Evolutionary conservation across 2,113 vertebrate species (phyloP).

Genomic region (Asarcornis scutulata): DNA sequence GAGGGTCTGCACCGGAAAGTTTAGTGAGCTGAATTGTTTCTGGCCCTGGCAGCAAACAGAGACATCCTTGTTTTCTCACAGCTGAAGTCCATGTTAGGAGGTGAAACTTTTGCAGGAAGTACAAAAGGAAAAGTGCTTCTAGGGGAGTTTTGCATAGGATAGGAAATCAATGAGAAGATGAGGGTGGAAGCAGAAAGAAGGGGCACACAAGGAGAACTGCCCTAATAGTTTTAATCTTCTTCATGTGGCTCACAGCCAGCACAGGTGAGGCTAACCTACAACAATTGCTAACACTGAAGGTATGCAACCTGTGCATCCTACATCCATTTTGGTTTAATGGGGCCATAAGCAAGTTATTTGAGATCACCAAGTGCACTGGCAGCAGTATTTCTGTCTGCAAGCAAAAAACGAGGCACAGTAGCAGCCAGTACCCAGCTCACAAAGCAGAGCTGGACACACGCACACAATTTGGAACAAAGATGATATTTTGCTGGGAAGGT

Average conservation of each 20-base stretch:
- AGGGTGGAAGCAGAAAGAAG: not conserved
- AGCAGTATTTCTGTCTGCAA: not conserved
- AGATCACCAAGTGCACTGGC: not conserved
- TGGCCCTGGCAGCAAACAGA: not conserved
- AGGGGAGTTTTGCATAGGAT: not conserved
- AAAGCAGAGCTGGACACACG: not conserved
- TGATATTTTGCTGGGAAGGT: accelerated
- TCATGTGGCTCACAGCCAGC: accelerated
- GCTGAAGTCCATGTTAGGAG: not conserved
- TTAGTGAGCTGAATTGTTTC: conserved; percentile 35
- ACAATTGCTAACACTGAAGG: not conserved
- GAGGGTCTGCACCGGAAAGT: conserved; percentile 16
- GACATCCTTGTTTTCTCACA: not conserved
- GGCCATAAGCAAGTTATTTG: not conserved
- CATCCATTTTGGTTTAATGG: not conserved
- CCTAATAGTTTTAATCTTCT: not conserved
- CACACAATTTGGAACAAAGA: not conserved
- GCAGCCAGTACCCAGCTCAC: not conserved
- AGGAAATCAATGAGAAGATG: not conserved
- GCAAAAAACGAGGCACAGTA: accelerated
- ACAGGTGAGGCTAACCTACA: not conserved
- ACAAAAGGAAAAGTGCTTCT: not conserved
- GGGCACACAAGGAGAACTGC: not conserved
- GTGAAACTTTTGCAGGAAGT: not conserved
- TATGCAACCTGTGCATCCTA: not conserved